phyloP scores from a whole-genome alignment of 2,113 vertebrate species.

The Etheostoma spectabile region DNA sequence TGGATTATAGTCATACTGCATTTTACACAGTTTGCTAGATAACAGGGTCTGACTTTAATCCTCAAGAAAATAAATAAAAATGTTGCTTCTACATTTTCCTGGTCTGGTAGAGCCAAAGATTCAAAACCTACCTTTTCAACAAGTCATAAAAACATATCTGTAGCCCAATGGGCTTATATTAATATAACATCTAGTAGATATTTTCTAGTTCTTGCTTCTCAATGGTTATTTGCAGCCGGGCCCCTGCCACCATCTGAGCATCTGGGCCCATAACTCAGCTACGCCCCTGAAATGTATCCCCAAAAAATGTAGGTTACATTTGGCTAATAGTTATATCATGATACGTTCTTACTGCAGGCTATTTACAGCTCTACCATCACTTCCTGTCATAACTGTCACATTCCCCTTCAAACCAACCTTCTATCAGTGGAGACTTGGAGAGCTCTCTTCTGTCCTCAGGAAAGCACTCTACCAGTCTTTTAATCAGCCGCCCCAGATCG shows the following conservation, averaged over 20 bases:
- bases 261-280: conserved; percentile 1
- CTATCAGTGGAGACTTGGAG: conserved; percentile 87
- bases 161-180: neutral
- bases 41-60: neutral
- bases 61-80: conserved; percentile 14
- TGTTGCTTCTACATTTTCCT: neutral
- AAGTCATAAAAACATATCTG: neutral
- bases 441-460: conserved; percentile 91
- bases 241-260: neutral
- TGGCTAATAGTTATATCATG: neutral
- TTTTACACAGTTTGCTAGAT: neutral
- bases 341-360: neutral
- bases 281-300: conserved; percentile 8
- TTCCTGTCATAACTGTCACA: neutral
- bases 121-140: neutral
- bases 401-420: conserved; percentile 86
- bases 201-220: neutral
- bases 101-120: neutral
- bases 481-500: conserved; percentile 90
- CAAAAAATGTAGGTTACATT: neutral
- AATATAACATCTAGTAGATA: no score
- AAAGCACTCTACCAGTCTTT: conserved; percentile 90
- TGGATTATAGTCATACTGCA: neutral
- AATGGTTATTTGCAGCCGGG: neutral
- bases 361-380: neutral